Percentiles rank a stretch among this genome's conserved stretches.
Conservation (phyloP, 2,888 invertebrate species). For the Drosophila seclusa region DNA sequence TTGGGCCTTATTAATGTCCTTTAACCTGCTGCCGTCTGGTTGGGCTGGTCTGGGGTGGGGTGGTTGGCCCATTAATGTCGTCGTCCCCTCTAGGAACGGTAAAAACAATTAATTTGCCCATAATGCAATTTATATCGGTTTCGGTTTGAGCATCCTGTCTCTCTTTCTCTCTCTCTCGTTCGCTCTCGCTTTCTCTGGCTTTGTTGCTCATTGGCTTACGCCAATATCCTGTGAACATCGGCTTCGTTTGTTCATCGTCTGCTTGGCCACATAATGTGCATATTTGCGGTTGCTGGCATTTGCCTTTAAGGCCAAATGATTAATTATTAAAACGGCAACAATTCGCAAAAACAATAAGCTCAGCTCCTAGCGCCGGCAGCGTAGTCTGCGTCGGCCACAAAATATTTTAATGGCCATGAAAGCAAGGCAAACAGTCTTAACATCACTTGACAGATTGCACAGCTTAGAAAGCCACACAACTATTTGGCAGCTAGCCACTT, state of each 20-base stretch:
- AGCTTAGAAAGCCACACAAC: neutral
- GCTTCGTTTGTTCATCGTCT: constrained; percentile 1
- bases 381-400: constrained; percentile 35
- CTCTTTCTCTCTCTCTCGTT: neutral
- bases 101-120: constrained; percentile 80
- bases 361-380: neutral
- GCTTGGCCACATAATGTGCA: constrained; percentile 60
- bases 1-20: constrained; percentile 81
- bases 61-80: constrained; percentile 70
- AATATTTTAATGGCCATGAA: constrained; percentile 63
- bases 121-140: constrained; percentile 81
- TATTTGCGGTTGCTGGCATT: constrained; percentile 44
- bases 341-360: constrained; percentile 30
- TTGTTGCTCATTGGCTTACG: constrained; percentile 26
- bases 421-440: neutral
- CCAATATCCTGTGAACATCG: constrained; percentile 22
- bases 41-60: neutral
- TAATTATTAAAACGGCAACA: constrained; percentile 73
- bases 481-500: neutral
- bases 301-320: constrained; percentile 69
- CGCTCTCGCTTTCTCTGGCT: neutral
- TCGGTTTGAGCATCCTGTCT: constrained; percentile 15
- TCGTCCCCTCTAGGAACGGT: constrained; percentile 52
- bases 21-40: constrained; percentile 49
- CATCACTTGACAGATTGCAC: constrained; percentile 14